A percentile compares a stretch with the other conserved stretches of the same genome.
Evolutionary conservation across 1,140 invertebrate species (phyloP).

Genomic region (Globodera rostochiensis): DNA sequence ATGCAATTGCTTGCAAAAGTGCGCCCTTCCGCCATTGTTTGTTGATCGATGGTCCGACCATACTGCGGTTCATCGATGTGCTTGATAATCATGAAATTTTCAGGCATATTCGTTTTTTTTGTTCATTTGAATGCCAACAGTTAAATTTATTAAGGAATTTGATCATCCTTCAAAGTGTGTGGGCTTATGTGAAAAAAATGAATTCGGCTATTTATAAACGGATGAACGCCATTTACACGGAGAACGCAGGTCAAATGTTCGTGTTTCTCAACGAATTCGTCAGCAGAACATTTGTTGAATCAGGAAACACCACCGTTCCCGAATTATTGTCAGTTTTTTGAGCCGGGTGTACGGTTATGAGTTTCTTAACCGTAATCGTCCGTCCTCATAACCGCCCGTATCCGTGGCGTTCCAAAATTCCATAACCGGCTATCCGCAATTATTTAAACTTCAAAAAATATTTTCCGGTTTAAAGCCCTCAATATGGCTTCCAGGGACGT

Average conservation of each 20-base stretch:
- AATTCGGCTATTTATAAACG: constrained; percentile 49
- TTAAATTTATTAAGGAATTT: constrained; percentile 42
- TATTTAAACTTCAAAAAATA: too few relatives aligned
- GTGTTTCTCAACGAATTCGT: constrained; percentile 53
- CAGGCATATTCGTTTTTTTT: constrained; percentile 5
- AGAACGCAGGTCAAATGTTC: constrained; percentile 43
- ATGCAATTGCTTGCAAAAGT: constrained; percentile 16
- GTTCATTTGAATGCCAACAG: not conserved
- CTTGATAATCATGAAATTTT: constrained; percentile 18
- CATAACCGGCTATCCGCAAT: too few relatives aligned
- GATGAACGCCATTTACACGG: constrained; percentile 34
- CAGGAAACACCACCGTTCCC: constrained; percentile 5
- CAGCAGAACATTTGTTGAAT: constrained; percentile 46
- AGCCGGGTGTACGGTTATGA: too few relatives aligned
- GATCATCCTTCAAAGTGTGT: constrained; percentile 48
- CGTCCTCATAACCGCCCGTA: too few relatives aligned
- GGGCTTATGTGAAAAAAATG: constrained; percentile 42
- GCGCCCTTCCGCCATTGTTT: constrained; percentile 31
- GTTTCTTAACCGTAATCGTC: too few relatives aligned
- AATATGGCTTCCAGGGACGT: too few relatives aligned
- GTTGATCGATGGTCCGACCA: constrained; percentile 35
- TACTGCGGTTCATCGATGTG: constrained; percentile 49
- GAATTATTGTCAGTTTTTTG: constrained; percentile 41
- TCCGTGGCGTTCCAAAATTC: too few relatives aligned
- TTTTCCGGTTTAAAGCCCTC: too few relatives aligned